Evolutionary conservation across 1,140 invertebrate genomes (phyloP).

Genomic region (Neodiprion lecontei): DNA sequence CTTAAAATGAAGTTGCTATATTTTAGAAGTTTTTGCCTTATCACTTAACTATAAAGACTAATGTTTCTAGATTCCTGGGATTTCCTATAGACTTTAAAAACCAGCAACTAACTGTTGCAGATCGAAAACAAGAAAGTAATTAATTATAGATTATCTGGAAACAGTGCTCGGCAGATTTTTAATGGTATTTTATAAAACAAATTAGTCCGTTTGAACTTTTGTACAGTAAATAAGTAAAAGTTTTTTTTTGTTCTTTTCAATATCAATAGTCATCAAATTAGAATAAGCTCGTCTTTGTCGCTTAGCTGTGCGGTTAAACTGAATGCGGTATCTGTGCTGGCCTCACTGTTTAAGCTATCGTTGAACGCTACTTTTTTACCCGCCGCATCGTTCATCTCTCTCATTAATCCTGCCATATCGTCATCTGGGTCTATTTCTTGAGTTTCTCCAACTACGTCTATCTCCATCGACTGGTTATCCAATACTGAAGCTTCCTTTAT

Average conservation of each 20-base stretch:
- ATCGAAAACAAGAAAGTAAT: no score
- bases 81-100: no score
- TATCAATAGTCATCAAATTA: slow-evolving; percentile 27
- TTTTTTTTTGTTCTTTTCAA: background rate
- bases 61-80: no score
- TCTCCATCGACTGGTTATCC: slow-evolving; percentile 46
- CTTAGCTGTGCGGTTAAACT: slow-evolving; percentile 57
- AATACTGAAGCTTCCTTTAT: slow-evolving; percentile 20
- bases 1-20: no score
- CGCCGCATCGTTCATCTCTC: slow-evolving; percentile 57
- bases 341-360: slow-evolving; percentile 56
- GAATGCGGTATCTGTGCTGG: slow-evolving; percentile 58
- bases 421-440: slow-evolving; percentile 60
- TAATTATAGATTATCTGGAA: no score
- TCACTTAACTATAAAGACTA: no score
- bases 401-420: slow-evolving; percentile 59
- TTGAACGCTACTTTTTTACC: slow-evolving; percentile 49
- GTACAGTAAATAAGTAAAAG: background rate
- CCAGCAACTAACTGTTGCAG: no score
- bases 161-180: no score
- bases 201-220: no score
- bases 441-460: slow-evolving; percentile 48
- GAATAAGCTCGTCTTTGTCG: slow-evolving; percentile 53
- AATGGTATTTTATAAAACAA: no score
- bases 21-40: no score